These are phyloP conservation scores for Gortyna flavago DNA, from an alignment of 2,888 invertebrate species.

Conservation along the genomic window DNA sequence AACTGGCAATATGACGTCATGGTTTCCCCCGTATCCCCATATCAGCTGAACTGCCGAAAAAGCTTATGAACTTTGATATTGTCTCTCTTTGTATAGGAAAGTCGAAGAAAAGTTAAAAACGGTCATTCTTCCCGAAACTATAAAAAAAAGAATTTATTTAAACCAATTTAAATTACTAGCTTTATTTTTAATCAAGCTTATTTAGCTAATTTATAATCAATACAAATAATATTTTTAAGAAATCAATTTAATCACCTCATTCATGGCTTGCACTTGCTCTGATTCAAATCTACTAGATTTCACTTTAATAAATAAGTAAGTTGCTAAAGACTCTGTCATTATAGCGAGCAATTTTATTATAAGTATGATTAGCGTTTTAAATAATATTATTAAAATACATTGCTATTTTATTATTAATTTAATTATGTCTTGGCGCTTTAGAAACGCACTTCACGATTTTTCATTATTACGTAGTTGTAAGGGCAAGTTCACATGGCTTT, in stretches of 20 bases:
- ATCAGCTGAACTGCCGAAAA: constrained; percentile 33
- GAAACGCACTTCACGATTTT: background rate
- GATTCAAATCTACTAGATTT: constrained; percentile 9
- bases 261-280: constrained; percentile 22
- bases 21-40: constrained; percentile 16
- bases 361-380: constrained; percentile 1
- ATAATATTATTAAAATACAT: background rate
- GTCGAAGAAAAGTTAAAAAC: background rate
- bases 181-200: constrained; percentile 25
- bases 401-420: constrained; percentile 4
- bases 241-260: constrained; percentile 16
- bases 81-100: background rate
- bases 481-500: background rate
- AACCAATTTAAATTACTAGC: background rate
- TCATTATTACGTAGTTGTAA: background rate
- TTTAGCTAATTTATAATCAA: background rate
- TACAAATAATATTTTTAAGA: background rate
- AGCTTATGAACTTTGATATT: constrained; percentile 9
- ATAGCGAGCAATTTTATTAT: constrained; percentile 4
- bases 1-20: constrained; percentile 15
- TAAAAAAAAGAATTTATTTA: background rate
- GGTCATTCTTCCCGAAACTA: background rate
- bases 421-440: no score
- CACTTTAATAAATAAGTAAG: background rate
- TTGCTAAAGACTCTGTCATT: constrained; percentile 7